Percentiles rank a stretch among this genome's conserved stretches.
These are phyloP conservation scores for Enhydra lutris DNA, from an alignment of 2,113 vertebrate species.

Conservation along the genomic window DNA sequence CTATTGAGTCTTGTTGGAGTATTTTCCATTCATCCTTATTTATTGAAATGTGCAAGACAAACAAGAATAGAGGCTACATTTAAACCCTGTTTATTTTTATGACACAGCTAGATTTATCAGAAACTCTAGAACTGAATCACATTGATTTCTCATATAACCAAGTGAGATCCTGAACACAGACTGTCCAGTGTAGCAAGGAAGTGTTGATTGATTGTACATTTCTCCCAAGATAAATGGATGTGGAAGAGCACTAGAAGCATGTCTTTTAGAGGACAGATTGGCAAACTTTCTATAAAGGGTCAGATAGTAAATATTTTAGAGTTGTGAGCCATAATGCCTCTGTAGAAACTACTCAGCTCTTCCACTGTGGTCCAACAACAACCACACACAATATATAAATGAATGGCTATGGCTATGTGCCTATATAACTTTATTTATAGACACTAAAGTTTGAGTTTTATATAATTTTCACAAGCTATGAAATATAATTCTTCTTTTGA, in stretches of 20 bases:
- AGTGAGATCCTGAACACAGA: not conserved
- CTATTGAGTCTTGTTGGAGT: not conserved
- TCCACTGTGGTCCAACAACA: rapidly evolving
- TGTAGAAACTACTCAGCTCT: not conserved
- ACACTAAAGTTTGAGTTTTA: not conserved
- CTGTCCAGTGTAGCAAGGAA: not conserved
- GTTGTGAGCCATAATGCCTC: not conserved
- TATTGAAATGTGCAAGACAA: not conserved
- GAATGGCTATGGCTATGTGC: not conserved
- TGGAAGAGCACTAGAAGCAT: not conserved
- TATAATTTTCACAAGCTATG: not conserved
- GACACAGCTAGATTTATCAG: not conserved
- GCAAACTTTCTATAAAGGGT: not conserved
- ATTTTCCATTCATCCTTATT: conserved; percentile 19
- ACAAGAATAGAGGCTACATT: not conserved
- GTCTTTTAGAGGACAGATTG: not conserved
- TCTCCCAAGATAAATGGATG: not conserved
- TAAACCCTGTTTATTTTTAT: not conserved
- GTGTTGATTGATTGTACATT: not conserved
- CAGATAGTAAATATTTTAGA: not conserved
- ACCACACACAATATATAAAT: not conserved
- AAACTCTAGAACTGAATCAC: not conserved
- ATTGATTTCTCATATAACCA: not conserved
- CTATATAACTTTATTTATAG: not conserved
- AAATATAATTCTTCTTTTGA: not conserved